A percentile compares a stretch with the other conserved stretches of the same genome.
Conservation (phyloP, 2,888 invertebrate genomes). For the Agrochola lychnidis region DNA sequence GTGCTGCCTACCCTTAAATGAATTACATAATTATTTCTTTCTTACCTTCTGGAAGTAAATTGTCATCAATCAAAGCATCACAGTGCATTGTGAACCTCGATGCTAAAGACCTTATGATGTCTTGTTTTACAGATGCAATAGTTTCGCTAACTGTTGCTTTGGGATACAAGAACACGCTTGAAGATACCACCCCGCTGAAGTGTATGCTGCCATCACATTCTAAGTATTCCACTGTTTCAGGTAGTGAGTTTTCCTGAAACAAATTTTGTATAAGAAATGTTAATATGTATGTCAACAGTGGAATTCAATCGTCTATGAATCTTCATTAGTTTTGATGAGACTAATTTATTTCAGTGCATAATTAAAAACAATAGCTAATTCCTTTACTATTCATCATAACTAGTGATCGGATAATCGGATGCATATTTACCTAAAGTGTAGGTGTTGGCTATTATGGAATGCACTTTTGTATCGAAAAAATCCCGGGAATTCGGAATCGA, state of each 20-base stretch:
- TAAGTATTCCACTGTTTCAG: conserved; percentile 87
- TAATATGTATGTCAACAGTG: not conserved
- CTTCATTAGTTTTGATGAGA: not conserved
- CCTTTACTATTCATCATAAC: not conserved
- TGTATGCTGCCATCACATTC: conserved; percentile 93
- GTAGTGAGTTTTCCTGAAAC: conserved; percentile 84
- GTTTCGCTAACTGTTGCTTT: conserved; percentile 94
- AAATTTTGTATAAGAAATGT: not conserved
- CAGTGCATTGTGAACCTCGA: conserved; percentile 97
- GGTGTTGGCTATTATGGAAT: no score
- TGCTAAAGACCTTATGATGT: conserved; percentile 95
- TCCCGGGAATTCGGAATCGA: no score
- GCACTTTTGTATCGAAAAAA: no score
- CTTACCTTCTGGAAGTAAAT: conserved; percentile 92
- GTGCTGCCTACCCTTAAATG: not conserved
- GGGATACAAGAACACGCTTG: conserved; percentile 94
- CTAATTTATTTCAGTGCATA: not conserved
- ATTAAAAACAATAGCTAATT: not conserved
- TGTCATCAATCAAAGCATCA: conserved; percentile 97
- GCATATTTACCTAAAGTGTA: no score
- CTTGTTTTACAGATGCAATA: conserved; percentile 94
- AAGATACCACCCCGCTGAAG: conserved; percentile 93
- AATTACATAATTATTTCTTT: not conserved
- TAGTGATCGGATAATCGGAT: no score
- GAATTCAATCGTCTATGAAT: not conserved